Evolutionary conservation across 2,113 vertebrate genomes (phyloP).

Genomic region (Callipepla squamata): DNA sequence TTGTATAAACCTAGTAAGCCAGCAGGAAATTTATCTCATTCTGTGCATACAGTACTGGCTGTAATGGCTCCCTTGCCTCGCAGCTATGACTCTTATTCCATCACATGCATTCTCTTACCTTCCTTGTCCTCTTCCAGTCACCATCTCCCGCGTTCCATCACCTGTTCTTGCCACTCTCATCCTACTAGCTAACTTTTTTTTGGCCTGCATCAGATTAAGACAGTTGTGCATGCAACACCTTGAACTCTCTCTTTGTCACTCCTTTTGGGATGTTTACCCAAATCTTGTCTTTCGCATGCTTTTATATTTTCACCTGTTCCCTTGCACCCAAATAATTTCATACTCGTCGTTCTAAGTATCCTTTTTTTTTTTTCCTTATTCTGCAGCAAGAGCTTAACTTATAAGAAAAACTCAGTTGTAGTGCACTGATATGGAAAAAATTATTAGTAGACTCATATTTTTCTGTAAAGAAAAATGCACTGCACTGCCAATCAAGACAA

Average conservation of each 20-base stretch:
- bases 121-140: background rate
- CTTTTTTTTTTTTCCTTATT: too few species aligned
- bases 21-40: background rate
- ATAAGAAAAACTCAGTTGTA: background rate
- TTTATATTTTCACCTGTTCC: background rate
- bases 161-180: background rate
- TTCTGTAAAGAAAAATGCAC: background rate
- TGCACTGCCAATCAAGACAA: background rate
- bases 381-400: background rate
- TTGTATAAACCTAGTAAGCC: background rate
- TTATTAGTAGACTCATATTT: background rate
- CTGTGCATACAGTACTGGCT: background rate
- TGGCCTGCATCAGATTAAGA: background rate
- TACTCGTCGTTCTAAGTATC: background rate
- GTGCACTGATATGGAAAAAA: background rate
- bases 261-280: background rate
- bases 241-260: background rate
- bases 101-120: background rate
- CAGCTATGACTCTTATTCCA: background rate
- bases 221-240: background rate
- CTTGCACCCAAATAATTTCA: background rate
- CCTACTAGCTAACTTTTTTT: background rate
- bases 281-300: background rate
- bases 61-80: constrained; percentile 13
- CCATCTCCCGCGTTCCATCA: background rate